Base-by-base conservation (phyloP, 37 sponge, comb jelly and placozoan species). In the Oopsacas minuta region DNA sequence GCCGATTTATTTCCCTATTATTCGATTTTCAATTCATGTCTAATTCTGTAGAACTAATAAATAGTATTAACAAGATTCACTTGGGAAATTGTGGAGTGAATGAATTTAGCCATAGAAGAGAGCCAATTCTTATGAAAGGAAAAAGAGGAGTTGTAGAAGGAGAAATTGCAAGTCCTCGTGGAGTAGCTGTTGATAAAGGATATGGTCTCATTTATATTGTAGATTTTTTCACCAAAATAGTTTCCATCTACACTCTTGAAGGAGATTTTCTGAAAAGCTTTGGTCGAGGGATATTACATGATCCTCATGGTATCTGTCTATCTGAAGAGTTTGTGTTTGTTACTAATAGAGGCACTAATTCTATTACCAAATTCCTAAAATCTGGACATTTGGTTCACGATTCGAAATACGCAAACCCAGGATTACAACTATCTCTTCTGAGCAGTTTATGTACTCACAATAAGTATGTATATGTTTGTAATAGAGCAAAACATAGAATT, bases 241-340 rank as follows among this genome's bases (percentile, higher is more conserved):
- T 61, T 25, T 61, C 75, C 30, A n/a, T 61, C 75, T 61, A 61
- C 28, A 32, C 75, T 5, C 5, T n/a, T 5, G 75, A 61, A 61
- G 75, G 75, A 61, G 75, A 61, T 5, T 61, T 61, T 34, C 22
- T 25, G 22, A 61, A 61, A 5, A 61, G 75, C 30, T 61, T 61
- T 61, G 28, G 75, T 32, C 22, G 22, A 3, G 30, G 30, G 28
- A n/a, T 20, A 3, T 3, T n/a, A 5, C 5, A 3, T 7, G 22
- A 5, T 61, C 75, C 75, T 61, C 28, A 61, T 61, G 75, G 75
- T 25, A n/a, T 61, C 75, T 61, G 75, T 61, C 28, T 61, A n/a
- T 61, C 28, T 12, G 75, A n/a, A 25, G 75, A 61, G 30, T 61
- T 61, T n/a, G 75, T 61, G 75, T 61, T 61, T n/a, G 75, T 61